Evolutionary conservation across 1,140 invertebrate genomes (phyloP).

Genomic region (Drosophila carrolli): DNA sequence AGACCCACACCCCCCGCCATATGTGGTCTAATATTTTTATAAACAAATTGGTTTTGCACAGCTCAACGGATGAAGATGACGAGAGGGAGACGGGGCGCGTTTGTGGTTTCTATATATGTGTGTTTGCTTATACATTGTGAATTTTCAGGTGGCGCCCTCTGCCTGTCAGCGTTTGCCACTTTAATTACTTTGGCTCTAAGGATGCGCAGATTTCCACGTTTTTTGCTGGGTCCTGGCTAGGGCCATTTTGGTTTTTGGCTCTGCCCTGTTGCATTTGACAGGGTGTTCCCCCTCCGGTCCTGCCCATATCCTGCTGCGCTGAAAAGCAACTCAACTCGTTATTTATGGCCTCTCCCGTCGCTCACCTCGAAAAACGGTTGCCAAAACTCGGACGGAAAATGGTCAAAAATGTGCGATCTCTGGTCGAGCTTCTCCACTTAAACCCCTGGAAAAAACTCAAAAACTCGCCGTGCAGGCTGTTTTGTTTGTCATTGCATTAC

Average conservation of each 20-base stretch:
- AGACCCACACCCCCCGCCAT: constrained; percentile 12
- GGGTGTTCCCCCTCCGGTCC: constrained; percentile 14
- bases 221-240: constrained; percentile 12
- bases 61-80: constrained; percentile 21
- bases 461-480: constrained; percentile 54
- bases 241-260: constrained; percentile 13
- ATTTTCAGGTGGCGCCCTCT: constrained; percentile 20
- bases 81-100: not conserved
- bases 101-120: constrained; percentile 42
- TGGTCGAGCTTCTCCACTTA: not conserved
- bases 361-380: constrained; percentile 29
- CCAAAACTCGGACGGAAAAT: constrained; percentile 30
- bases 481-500: constrained; percentile 82
- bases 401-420: constrained; percentile 31
- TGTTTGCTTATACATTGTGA: constrained; percentile 14
- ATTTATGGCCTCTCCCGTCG: constrained; percentile 59
- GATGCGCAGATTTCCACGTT: constrained; percentile 59
- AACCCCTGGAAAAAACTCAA: constrained; percentile 8
- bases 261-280: constrained; percentile 76
- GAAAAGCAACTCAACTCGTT: constrained; percentile 72
- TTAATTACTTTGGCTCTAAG: constrained; percentile 74
- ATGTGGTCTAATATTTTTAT: constrained; percentile 74
- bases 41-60: constrained; percentile 78
- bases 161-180: constrained; percentile 64
- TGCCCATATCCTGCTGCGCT: constrained; percentile 37